Conservation (phyloP, 2,113 vertebrate species). For the Campylomormyrus tamandua region DNA sequence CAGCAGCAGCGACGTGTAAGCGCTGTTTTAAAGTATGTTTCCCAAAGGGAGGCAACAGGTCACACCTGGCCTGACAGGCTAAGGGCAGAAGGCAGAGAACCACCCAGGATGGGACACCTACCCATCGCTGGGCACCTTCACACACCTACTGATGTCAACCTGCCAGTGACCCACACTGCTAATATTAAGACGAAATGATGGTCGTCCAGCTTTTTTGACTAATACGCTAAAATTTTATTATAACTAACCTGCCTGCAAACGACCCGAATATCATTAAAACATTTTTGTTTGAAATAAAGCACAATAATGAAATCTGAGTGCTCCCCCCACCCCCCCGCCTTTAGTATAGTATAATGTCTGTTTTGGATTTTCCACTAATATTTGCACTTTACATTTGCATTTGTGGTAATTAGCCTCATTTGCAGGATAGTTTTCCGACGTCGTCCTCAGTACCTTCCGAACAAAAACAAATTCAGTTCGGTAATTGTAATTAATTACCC, state of each 20-base stretch:
- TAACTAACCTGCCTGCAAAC: no score
- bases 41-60: neutral
- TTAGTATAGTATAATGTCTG: neutral
- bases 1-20: no score
- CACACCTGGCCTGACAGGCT: neutral
- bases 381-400: neutral
- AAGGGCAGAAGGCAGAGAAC: neutral
- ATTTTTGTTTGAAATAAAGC: neutral
- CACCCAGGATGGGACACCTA: neutral
- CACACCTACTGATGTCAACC: neutral
- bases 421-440: neutral
- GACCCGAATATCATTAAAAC: no score
- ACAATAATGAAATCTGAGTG: neutral
- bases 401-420: neutral
- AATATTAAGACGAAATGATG: neutral
- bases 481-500: neutral
- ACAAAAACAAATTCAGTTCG: neutral
- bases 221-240: neutral
- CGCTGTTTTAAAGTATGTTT: neutral
- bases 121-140: neutral
- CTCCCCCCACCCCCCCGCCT: no score
- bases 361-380: neutral
- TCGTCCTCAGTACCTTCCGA: neutral
- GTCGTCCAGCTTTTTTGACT: neutral
- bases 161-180: neutral